Evolutionary conservation across 2,113 vertebrate species (phyloP), one percentile per base, ranked within the genome.

Genomic region (Nanorana parkeri): DNA sequence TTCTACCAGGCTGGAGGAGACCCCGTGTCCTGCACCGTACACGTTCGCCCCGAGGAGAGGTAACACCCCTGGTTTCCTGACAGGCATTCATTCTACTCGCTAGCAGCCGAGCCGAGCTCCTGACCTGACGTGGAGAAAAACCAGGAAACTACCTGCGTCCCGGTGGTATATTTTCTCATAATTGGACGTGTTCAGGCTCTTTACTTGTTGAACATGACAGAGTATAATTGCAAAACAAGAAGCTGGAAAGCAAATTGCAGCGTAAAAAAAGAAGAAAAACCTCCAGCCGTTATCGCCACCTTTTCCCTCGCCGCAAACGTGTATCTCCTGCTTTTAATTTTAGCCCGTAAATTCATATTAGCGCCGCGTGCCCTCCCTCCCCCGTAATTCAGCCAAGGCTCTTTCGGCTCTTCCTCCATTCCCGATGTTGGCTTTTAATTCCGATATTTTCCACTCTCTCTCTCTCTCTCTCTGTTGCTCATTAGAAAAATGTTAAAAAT

Each of bases 401-500:
- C 86, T 88, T 83, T 87, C 5, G 28, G 80, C 88, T 88, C n/a
- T 84, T 16, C 84, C 78, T 68, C 84, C 87, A 88, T 82, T 84
- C 85, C 13, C 13, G 41, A 47, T 85, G 84, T 77, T 80, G 84
- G 84, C 87, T 87, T 91, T 90, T 85, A 89, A 93, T 91, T 90
- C 83, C 91, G 90, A 87, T 94, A 94, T 94, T 95, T 93, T 92
- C 90, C 91, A 89, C 91, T 88, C 41, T 47, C 41, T 92, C 69
- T 80, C 56, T 47, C 26, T 73, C 88, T 78, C 85, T 95, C 90
- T 92, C 92, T 92, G 93, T 94, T 95, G 91, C 95, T 97, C 95
- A 96, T 97, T 97, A 97, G 96, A 96, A 96, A 96, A 97, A 96
- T 96, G 93, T 94, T 96, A 96, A 95, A 96, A 96, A 97, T 98